phyloP scores from a whole-genome alignment of 2,888 invertebrate species.

The Limnephilus auricula region DNA sequence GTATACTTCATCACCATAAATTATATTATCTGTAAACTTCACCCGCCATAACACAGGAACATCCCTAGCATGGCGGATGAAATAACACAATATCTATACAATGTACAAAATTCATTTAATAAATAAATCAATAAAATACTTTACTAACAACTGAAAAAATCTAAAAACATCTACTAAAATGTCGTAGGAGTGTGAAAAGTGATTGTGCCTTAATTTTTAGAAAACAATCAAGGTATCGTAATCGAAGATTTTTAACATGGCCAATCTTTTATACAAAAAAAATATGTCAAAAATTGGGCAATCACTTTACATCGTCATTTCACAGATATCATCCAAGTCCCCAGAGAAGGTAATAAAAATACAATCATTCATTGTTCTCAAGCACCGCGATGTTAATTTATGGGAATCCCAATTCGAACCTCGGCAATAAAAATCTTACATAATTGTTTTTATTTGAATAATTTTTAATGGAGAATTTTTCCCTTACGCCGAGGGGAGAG shows the following conservation, averaged over 20 bases:
- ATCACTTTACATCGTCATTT: neutral
- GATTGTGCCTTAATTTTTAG: too few relatives aligned
- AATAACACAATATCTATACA: too few relatives aligned
- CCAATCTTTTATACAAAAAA: neutral
- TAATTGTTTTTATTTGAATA: constrained; percentile 67
- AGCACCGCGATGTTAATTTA: constrained; percentile 59
- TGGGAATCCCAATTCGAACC: constrained; percentile 49
- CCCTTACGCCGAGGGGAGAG: constrained; percentile 55
- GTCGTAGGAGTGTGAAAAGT: too few relatives aligned
- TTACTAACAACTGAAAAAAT: too few relatives aligned
- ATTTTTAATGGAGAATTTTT: constrained; percentile 64
- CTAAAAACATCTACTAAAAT: too few relatives aligned
- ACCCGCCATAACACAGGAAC: too few relatives aligned
- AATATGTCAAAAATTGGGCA: neutral
- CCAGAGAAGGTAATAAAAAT: constrained; percentile 55
- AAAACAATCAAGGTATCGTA: neutral
- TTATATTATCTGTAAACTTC: too few relatives aligned
- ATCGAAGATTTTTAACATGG: neutral
- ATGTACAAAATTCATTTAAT: too few relatives aligned
- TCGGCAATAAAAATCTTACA: constrained; percentile 66
- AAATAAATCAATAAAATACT: too few relatives aligned
- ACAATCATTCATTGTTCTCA: constrained; percentile 56
- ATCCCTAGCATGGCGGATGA: too few relatives aligned
- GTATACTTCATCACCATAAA: too few relatives aligned
- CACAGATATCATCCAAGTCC: constrained; percentile 17